Conservation (phyloP, 2,888 invertebrate genomes). For the Plagiodera versicolora region DNA sequence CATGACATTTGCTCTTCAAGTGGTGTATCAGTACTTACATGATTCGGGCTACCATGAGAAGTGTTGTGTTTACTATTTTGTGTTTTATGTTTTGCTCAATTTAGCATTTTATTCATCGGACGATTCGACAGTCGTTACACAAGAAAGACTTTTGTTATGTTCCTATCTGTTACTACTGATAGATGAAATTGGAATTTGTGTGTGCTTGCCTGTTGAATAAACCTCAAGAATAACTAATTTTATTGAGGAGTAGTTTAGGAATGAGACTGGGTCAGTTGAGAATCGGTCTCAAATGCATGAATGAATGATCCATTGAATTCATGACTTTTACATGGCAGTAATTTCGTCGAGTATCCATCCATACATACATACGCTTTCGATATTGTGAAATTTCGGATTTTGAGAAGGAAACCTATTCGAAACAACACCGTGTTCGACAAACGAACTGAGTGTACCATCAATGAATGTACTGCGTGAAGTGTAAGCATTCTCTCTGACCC, state of each 20-base stretch:
- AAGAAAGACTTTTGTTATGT: too few relatives aligned
- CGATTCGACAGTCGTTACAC: too few relatives aligned
- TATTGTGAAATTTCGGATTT: conserved; percentile 11
- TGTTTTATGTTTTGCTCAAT: conserved; percentile 33
- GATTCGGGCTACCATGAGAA: not conserved
- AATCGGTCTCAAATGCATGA: conserved; percentile 27
- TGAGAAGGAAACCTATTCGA: conserved; percentile 3
- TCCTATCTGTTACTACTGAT: too few relatives aligned
- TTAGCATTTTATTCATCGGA: conserved; percentile 19
- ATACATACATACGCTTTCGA: too few relatives aligned
- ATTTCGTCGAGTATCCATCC: not conserved
- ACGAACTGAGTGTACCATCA: too few relatives aligned
- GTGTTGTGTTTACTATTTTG: conserved; percentile 15
- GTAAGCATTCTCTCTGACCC: conserved; percentile 40
- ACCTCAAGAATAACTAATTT: conserved; percentile 22
- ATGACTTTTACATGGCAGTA: too few relatives aligned
- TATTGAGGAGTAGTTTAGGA: conserved; percentile 22
- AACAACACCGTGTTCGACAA: too few relatives aligned
- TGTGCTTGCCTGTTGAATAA: conserved; percentile 30
- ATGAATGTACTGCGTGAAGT: too few relatives aligned
- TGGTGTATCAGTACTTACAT: conserved; percentile 5
- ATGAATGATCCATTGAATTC: too few relatives aligned
- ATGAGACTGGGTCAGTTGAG: conserved; percentile 25
- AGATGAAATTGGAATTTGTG: conserved; percentile 6
- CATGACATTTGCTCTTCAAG: not conserved